Percentiles rank a stretch among this genome's conserved stretches.
phyloP scores from a whole-genome alignment of 2,113 vertebrate genomes.

The Scopus umbretta region DNA sequence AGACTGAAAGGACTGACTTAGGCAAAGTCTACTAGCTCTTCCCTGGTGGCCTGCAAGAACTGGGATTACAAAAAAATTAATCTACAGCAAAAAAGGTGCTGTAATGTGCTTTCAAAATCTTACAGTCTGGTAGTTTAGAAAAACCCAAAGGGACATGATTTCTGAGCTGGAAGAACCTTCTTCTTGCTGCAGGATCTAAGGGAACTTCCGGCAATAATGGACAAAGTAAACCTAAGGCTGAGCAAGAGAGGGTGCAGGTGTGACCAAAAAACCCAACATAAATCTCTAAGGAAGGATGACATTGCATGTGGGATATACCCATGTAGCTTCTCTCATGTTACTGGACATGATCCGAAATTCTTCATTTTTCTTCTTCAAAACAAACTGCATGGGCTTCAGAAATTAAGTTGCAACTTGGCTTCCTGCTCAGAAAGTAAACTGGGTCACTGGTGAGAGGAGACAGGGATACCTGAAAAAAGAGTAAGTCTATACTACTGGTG shows the following conservation, averaged over 20 bases:
- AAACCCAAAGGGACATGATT: not conserved
- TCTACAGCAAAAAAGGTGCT: not conserved
- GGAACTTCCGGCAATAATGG: not conserved
- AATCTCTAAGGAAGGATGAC: not conserved
- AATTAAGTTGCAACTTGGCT: not conserved
- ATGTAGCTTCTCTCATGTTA: not conserved
- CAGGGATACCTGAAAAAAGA: not conserved
- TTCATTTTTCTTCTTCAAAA: not conserved
- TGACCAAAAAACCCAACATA: not conserved
- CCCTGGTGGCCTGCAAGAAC: not conserved
- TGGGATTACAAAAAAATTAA: not conserved
- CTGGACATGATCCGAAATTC: not conserved
- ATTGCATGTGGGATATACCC: rapidly evolving
- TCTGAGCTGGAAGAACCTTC: not conserved
- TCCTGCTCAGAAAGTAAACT: not conserved
- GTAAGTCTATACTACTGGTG: not conserved
- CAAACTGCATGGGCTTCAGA: not conserved
- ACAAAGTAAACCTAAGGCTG: not conserved
- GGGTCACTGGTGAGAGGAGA: not conserved
- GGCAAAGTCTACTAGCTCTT: not conserved
- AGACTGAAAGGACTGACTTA: not conserved
- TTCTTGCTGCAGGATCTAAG: not conserved
- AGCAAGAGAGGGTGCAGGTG: not conserved
- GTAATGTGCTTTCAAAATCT: not conserved
- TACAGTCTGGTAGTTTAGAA: not conserved